Conservation (phyloP, 2,888 invertebrate genomes). For the Amblyjoppa proteus region DNA sequence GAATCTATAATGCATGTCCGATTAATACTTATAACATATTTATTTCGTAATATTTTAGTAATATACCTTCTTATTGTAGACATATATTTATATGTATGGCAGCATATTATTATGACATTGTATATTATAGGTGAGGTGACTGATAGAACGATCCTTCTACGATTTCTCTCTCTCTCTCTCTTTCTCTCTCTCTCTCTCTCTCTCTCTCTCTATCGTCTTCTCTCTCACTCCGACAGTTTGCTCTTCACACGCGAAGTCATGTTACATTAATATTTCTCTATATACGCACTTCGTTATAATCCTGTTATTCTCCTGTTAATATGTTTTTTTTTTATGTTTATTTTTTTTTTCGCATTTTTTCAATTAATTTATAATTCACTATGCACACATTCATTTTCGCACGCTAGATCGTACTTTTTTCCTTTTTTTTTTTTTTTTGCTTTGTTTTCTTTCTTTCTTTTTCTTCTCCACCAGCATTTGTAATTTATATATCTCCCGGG, state of each 20-base stretch:
- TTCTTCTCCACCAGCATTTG: conserved; percentile 59
- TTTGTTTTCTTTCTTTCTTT: conserved; percentile 35
- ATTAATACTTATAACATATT: conserved; percentile 80
- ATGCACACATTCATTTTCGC: conserved; percentile 64
- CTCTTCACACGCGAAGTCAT: conserved; percentile 64
- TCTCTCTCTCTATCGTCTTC: conserved; percentile 47
- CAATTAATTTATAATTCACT: conserved; percentile 58
- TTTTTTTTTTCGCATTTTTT: conserved; percentile 36
- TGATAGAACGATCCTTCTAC: conserved; percentile 81
- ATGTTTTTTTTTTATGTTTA: conserved; percentile 38
- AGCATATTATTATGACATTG: conserved; percentile 84
- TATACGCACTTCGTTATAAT: conserved; percentile 60
- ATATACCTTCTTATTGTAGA: conserved; percentile 83
- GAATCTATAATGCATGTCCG: conserved; percentile 25
- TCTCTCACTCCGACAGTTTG: conserved; percentile 49
- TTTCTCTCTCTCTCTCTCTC: conserved; percentile 60
- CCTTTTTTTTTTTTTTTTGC: conserved; percentile 42
- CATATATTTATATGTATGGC: conserved; percentile 85
- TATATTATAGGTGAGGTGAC: conserved; percentile 83
- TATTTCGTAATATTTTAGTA: conserved; percentile 81
- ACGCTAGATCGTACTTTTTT: conserved; percentile 55
- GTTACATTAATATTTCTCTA: conserved; percentile 63
- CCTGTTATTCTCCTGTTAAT: conserved; percentile 53
- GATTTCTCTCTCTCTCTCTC: conserved; percentile 63
- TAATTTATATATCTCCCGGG: conserved; percentile 49